A percentile compares a stretch with the other conserved stretches of the same genome.
Conservation (phyloP, 2,113 vertebrate species). For the Lagopus leucura region DNA sequence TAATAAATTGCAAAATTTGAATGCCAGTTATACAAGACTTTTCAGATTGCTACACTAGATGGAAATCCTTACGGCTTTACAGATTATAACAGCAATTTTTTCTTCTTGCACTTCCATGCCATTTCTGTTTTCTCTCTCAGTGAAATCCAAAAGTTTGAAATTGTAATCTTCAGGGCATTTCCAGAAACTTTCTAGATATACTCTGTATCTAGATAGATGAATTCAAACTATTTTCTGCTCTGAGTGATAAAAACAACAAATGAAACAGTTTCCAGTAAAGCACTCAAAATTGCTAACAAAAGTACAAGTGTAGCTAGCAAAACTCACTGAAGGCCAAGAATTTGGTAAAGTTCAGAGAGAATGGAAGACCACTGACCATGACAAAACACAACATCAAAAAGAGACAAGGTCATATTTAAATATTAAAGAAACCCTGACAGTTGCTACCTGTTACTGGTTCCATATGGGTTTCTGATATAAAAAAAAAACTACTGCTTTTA, state of each 20-base stretch:
- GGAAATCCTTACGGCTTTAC: fast-evolving
- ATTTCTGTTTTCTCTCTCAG: neutral
- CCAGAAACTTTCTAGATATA: neutral
- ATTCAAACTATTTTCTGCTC: neutral
- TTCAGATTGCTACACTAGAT: neutral
- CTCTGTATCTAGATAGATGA: neutral
- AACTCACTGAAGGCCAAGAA: neutral
- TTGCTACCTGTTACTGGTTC: neutral
- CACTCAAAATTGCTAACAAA: neutral
- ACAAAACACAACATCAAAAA: neutral
- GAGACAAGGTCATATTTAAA: neutral
- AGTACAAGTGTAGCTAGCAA: neutral
- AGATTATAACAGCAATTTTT: fast-evolving
- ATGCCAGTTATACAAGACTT: neutral
- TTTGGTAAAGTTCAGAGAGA: neutral
- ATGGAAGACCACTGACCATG: too few species aligned
- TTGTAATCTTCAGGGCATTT: neutral
- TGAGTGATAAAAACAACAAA: neutral
- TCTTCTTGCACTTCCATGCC: fast-evolving
- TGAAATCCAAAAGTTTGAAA: neutral
- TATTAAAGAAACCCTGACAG: neutral
- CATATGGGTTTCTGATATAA: neutral
- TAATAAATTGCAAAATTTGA: neutral
- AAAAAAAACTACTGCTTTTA: neutral
- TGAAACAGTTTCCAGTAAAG: neutral